Evolutionary conservation across 1,140 invertebrate genomes (phyloP), one percentile per base, ranked within the genome.

Genomic region (Drosophila kurseongensis): DNA sequence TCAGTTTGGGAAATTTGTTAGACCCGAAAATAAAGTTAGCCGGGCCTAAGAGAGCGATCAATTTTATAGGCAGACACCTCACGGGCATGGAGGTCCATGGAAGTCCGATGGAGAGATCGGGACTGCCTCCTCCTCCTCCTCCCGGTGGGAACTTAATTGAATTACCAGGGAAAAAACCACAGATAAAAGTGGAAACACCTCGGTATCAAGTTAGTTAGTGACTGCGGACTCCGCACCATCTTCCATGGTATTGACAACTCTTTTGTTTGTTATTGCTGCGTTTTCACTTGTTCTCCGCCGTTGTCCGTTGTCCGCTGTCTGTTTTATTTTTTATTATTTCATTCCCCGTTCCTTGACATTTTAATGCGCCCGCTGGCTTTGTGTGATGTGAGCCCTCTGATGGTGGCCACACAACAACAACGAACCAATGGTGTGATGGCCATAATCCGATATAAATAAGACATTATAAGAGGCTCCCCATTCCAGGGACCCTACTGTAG

Each of bases 401-500:
- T 71, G 80, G 51, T 81, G 81, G 78, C 72, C 81, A 84, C 80
- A 83, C 80, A 66, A 27, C 55, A 45, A 18, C 32, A 45, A 62
- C 58, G 51, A 45, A 52, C 82, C 82, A 83, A 85, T 86, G 77
- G 82, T 85, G 82, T 86, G 82, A 85, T 85, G 80, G 74, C 78
- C 68, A 85, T 85, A 85, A 85, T 85, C 82, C 82, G 82, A 86
- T 86, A 85, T 85, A 85, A 85, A 85, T 85, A 85, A 85, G 82
- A 85, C 82, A 85, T 85, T 85, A 85, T 85, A 85, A 83, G 82
- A 75, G 77, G 62, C 61, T 54, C 54, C 60, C 48, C 62, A 10
- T 16, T 8, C n/a, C 14, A 48, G 27, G 7, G 9, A 8, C 0
- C 65, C 4, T 1, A n/a, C 16, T 18, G 16, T 16, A 44, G 32